Conservation (phyloP, 2,797 vertebrate species). For the Myioborus miniatus region DNA sequence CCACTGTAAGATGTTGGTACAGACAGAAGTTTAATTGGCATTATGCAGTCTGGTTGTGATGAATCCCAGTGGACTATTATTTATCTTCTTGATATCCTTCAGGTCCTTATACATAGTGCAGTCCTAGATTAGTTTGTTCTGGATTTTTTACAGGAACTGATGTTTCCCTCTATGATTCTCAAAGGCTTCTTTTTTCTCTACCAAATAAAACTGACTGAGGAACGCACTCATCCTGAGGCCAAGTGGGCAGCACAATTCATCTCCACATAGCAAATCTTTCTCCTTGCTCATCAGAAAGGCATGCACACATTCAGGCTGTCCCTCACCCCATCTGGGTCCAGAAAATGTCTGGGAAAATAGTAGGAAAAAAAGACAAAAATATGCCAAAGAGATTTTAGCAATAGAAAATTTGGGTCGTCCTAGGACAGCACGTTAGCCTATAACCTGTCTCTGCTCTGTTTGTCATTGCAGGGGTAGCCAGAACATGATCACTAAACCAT, state of each 20-base stretch:
- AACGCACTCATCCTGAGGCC: background rate
- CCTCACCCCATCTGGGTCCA: background rate
- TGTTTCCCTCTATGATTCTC: background rate
- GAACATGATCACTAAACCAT: background rate
- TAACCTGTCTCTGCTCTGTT: background rate
- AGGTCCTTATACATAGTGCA: background rate
- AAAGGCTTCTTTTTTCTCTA: background rate
- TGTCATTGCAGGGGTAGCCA: background rate
- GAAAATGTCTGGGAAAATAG: background rate
- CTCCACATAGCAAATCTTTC: background rate
- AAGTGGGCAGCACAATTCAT: background rate
- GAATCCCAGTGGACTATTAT: background rate
- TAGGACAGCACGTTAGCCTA: background rate
- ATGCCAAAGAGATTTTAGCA: background rate
- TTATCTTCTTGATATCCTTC: background rate
- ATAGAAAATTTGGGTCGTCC: background rate
- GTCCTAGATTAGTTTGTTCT: background rate
- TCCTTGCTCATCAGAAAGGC: background rate
- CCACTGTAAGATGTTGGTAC: background rate
- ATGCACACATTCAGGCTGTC: background rate
- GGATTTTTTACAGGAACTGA: background rate
- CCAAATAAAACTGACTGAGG: background rate
- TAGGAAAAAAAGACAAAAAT: background rate
- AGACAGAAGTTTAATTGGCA: background rate
- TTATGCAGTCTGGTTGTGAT: background rate